Conservation (phyloP, 1,140 invertebrate species). For the Varroa destructor region DNA sequence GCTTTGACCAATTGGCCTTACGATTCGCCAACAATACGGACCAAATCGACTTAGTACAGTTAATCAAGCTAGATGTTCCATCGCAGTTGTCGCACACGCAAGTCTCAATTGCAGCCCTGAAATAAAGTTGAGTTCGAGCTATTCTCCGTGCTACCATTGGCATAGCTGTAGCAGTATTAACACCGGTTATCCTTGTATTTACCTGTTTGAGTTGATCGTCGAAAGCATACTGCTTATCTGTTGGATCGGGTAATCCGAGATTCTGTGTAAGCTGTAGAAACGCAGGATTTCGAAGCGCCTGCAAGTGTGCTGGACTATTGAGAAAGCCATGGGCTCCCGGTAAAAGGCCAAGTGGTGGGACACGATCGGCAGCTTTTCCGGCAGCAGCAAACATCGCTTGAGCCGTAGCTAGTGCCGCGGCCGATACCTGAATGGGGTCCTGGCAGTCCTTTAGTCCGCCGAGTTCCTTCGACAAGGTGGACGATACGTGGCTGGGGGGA, state of each 20-base stretch:
- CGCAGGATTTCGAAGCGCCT: constrained; percentile 21
- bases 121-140: too few species aligned
- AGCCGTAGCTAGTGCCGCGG: constrained; percentile 3
- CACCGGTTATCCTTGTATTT: too few species aligned
- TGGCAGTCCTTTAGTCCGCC: constrained; percentile 14
- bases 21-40: too few species aligned
- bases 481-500: constrained; percentile 20
- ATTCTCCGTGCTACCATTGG: too few species aligned
- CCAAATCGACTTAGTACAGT: too few species aligned
- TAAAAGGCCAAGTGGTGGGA: constrained; percentile 11
- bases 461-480: too few species aligned
- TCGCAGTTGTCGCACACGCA: too few species aligned
- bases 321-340: constrained; percentile 23
- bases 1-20: too few species aligned
- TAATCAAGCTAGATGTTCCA: too few species aligned
- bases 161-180: too few species aligned
- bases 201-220: constrained; percentile 22
- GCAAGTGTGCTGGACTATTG: background rate
- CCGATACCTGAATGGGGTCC: constrained; percentile 17
- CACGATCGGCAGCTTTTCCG: background rate
- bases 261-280: constrained; percentile 26
- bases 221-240: constrained; percentile 9
- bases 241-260: constrained; percentile 23
- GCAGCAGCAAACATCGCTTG: constrained; percentile 23
- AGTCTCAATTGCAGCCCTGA: too few species aligned